phyloP scores from a whole-genome alignment of 1,140 invertebrate species.

The Drosophila eugracilis region DNA sequence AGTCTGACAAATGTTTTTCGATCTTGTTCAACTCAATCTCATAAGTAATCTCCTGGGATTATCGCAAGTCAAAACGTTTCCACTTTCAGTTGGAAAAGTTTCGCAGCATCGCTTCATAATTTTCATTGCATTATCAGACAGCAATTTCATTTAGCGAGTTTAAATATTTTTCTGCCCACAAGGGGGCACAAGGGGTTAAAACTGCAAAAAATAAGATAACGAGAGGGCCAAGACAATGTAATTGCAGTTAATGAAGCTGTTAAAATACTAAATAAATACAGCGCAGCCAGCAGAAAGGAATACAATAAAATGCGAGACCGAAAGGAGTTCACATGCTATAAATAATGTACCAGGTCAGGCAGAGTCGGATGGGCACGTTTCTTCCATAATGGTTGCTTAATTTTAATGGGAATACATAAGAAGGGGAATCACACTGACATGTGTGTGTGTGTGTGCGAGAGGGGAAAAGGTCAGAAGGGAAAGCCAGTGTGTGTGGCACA shows the following conservation, averaged over 20 bases:
- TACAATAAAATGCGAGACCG: slow-evolving; percentile 24
- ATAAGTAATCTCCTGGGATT: slow-evolving; percentile 29
- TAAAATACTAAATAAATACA: slow-evolving; percentile 70
- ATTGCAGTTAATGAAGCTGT: slow-evolving; percentile 51
- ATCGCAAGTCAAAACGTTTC: slow-evolving; percentile 9
- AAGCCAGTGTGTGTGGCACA: slow-evolving; percentile 6
- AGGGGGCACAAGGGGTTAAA: slow-evolving; percentile 1
- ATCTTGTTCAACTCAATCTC: slow-evolving; percentile 39
- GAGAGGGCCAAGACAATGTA: slow-evolving; percentile 17
- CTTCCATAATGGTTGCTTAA: slow-evolving; percentile 75
- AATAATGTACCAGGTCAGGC: slow-evolving; percentile 48
- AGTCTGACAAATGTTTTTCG: slow-evolving; percentile 43
- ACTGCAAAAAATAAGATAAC: slow-evolving; percentile 3
- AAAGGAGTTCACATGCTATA: slow-evolving; percentile 27
- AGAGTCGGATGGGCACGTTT: slow-evolving; percentile 61
- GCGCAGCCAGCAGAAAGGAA: background rate
- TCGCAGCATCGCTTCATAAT: slow-evolving; percentile 15
- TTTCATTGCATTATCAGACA: slow-evolving; percentile 35
- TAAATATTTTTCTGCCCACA: slow-evolving; percentile 30
- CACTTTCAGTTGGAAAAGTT: background rate
- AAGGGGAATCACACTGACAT: slow-evolving; percentile 19
- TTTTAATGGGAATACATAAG: slow-evolving; percentile 75
- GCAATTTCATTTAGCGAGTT: slow-evolving; percentile 26
- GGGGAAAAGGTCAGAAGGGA: slow-evolving; percentile 2
- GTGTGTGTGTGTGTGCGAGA: no score